phyloP scores from a whole-genome alignment of 2,797 vertebrate genomes.

The Gymnothorax javanicus region DNA sequence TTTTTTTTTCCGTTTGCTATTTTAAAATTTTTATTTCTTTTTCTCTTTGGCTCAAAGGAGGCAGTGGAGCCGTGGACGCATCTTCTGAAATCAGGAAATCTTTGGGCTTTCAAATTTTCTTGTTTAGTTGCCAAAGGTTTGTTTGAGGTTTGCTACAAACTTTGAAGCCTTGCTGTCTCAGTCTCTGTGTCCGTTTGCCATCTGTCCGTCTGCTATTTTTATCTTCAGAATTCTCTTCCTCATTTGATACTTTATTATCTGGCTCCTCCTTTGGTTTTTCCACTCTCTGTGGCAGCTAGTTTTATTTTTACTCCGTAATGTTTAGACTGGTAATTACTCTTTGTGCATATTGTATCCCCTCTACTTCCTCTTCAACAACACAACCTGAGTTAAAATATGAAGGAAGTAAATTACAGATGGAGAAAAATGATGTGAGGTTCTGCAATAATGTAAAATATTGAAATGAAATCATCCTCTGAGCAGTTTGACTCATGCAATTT shows the following conservation, averaged over 20 bases:
- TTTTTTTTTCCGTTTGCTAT: constrained; percentile 21
- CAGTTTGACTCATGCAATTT: background rate
- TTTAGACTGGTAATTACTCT: background rate
- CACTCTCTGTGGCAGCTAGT: background rate
- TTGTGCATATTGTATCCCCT: background rate
- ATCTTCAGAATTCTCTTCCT: background rate
- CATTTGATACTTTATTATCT: too few relatives aligned
- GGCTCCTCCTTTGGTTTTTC: too few relatives aligned
- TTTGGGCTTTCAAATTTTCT: background rate
- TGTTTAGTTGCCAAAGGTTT: constrained; percentile 1
- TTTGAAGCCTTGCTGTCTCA: background rate
- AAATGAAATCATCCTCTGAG: background rate
- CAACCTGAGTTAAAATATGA: background rate
- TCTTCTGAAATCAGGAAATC: constrained; percentile 19
- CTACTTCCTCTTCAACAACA: background rate
- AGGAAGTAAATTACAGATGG: background rate
- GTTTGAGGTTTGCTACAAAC: background rate
- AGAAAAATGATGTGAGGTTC: background rate
- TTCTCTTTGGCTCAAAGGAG: background rate
- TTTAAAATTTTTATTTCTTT: constrained; percentile 7
- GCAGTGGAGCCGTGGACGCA: background rate
- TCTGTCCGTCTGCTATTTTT: too few relatives aligned
- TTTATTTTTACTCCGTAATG: background rate
- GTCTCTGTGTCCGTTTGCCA: too few relatives aligned
- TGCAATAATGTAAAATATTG: background rate